Percentiles rank a stretch among this genome's conserved stretches.
phyloP scores from a whole-genome alignment of 1,140 invertebrate species.

The Triops cancriformis region DNA sequence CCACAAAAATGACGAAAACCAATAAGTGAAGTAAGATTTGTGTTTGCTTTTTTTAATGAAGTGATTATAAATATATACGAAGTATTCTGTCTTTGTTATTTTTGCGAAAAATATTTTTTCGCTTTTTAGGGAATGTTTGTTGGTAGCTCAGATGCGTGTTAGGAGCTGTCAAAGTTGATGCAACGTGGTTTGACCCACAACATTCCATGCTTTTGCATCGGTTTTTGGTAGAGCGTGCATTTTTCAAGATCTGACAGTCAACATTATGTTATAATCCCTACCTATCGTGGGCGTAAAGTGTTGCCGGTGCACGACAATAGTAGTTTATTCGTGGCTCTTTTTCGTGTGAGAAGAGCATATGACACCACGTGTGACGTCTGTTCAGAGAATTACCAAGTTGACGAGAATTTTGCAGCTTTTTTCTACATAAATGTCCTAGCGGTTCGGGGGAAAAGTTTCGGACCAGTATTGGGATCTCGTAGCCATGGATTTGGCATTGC shows the following conservation, averaged over 20 bases:
- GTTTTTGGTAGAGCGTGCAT: not conserved
- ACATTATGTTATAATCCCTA: not conserved
- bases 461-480: not conserved
- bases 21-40: no score
- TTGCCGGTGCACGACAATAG: not conserved
- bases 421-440: not conserved
- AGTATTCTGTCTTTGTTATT: not conserved
- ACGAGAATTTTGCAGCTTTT: not conserved
- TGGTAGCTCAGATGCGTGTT: constrained; percentile 1
- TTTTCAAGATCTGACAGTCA: not conserved
- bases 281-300: not conserved
- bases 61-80: not conserved
- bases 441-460: not conserved
- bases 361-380: not conserved
- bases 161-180: not conserved
- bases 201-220: not conserved
- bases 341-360: not conserved
- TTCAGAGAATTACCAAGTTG: not conserved
- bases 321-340: not conserved
- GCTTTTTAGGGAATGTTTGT: not conserved
- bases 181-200: not conserved
- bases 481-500: constrained; percentile 23
- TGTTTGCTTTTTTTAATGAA: not conserved
- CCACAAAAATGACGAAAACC: no score
- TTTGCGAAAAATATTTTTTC: not conserved